These are phyloP conservation scores for Psilanteris sp. DNA, from an alignment of 1,140 invertebrate species.

Conservation along the genomic window DNA sequence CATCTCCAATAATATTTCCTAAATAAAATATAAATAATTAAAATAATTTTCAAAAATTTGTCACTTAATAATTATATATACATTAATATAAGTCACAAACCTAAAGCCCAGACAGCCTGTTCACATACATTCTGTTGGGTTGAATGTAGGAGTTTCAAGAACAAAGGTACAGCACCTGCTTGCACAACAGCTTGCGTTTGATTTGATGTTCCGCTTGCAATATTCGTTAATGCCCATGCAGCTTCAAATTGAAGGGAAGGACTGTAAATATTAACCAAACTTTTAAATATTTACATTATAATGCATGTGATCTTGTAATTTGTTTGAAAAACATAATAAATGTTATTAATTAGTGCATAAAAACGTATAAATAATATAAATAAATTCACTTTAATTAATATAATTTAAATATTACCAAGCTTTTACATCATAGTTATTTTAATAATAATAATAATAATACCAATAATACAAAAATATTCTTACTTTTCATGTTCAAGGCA, in stretches of 20 bases:
- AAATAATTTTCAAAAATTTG: not conserved
- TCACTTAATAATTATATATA: too few relatives aligned
- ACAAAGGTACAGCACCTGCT: slow-evolving; percentile 96
- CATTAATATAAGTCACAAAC: slow-evolving; percentile 75
- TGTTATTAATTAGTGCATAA: too few relatives aligned
- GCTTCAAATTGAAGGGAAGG: slow-evolving; percentile 98
- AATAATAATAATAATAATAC: not conserved
- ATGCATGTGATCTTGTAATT: too few relatives aligned
- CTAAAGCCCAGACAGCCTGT: slow-evolving; percentile 99
- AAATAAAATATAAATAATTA: not conserved
- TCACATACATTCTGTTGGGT: slow-evolving; percentile 98
- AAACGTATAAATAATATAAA: too few relatives aligned
- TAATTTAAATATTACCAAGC: too few relatives aligned
- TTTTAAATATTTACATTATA: too few relatives aligned
- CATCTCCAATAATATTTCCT: slow-evolving; percentile 95
- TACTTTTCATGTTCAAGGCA: slow-evolving; percentile 92
- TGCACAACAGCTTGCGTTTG: slow-evolving; percentile 98
- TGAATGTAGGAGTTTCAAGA: slow-evolving; percentile 93
- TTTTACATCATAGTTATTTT: too few relatives aligned
- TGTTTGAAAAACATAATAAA: too few relatives aligned
- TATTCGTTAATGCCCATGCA: slow-evolving; percentile 99
- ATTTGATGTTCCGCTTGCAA: slow-evolving; percentile 96
- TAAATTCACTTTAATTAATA: too few relatives aligned
- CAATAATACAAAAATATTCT: slow-evolving; percentile 49
- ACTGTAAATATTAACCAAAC: too few relatives aligned